Evolutionary conservation across 2,797 vertebrate genomes (phyloP), one percentile per base, ranked within the genome.

Genomic region (Sarcophilus harrisii): DNA sequence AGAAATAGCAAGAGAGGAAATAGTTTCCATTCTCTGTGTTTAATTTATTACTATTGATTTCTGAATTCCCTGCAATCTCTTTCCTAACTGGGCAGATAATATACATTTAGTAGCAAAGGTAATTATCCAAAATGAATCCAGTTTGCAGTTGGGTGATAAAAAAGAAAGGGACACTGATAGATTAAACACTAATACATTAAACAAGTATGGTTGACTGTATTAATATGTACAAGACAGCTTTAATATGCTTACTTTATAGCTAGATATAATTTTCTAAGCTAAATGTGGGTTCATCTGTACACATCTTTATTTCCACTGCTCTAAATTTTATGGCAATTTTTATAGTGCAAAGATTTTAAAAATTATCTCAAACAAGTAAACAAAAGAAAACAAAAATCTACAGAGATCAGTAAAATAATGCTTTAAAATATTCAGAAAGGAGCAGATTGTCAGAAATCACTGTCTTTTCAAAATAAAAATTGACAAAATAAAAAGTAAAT

Each of bases 31-130:
- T 97, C 96, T 95, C 95, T 97, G 97, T 98, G 96, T 98, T 98
- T 98, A 98, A 97, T 97, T 98, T 97, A 98, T 96, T 98, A 98
- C 98, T 98, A 98, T 98, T 98, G 98, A 98, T 99, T 99, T 98
- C 98, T 97, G 94, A 92, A 91, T 97, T 97, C 97, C 95, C 32
- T 95, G 94, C 92, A 96, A 98, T 98, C 97, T 98, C 97, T 96
- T 98, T 98, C 96, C 97, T 98, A 98, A 96, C 97, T 94, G 95
- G 98, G 96, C 87, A 18, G 98, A 98, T 96, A 97, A 98, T 97
- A 98, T 96, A 98, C 95, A 97, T 96, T 98, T 98, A 98, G 98
- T 97, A 97, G 96, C 95, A 98, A 98, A 98, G 92, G 95, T 97
- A 98, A 97, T 98, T 96, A 97, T 95, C 94, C 95, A 97, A 98